A percentile compares a stretch with the other conserved stretches of the same genome.
Conservation (phyloP, 2,797 vertebrate genomes). For the Dicrostonyx torquatus region DNA sequence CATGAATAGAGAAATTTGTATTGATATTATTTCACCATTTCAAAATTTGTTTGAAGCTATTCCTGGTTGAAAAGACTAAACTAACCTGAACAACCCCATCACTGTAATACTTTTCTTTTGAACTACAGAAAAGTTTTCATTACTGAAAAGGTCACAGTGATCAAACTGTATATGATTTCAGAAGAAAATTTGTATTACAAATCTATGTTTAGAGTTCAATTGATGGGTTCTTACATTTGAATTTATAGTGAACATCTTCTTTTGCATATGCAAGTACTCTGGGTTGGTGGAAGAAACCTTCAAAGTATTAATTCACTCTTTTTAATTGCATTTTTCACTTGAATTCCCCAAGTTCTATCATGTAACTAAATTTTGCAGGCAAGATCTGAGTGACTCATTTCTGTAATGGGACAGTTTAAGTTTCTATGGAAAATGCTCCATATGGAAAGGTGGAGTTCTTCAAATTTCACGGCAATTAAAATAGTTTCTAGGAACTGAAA, state of each 20-base stretch:
- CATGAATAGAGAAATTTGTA: background rate
- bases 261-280: constrained; percentile 35
- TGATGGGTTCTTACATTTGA: background rate
- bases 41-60: background rate
- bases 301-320: constrained; percentile 26
- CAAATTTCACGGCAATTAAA: background rate
- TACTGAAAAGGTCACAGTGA: constrained; percentile 16
- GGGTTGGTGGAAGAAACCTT: constrained; percentile 10
- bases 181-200: constrained; percentile 18
- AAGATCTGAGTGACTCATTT: background rate
- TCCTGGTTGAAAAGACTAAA: background rate
- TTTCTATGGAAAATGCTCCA: background rate
- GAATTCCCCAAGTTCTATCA: background rate
- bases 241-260: constrained; percentile 24
- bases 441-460: background rate
- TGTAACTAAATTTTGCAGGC: background rate
- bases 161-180: constrained; percentile 10
- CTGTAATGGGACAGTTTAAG: background rate
- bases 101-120: constrained; percentile 24
- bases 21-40: background rate
- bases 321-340: constrained; percentile 21
- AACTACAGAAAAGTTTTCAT: background rate
- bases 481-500: background rate
- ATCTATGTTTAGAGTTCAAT: constrained; percentile 27
- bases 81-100: background rate